Conservation (phyloP, 2,888 invertebrate genomes). For the Sycophila texana region DNA sequence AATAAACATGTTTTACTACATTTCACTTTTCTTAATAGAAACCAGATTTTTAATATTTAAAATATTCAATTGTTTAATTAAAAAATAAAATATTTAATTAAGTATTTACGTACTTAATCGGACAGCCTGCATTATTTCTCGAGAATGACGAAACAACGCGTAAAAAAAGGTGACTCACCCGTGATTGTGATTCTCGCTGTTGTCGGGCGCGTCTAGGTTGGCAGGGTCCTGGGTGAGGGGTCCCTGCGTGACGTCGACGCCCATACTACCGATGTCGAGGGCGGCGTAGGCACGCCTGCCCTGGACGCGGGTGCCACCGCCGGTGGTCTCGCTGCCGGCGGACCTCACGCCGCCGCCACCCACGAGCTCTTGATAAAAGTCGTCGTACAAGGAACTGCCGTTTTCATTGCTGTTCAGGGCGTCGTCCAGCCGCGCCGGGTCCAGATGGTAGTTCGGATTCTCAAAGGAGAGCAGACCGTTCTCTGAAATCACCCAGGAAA, state of each 20-base stretch:
- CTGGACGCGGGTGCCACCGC: conserved; percentile 75
- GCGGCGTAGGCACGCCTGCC: conserved; percentile 81
- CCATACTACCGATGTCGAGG: conserved; percentile 84
- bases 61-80: too few species aligned
- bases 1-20: too few species aligned
- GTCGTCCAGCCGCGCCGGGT: conserved; percentile 86
- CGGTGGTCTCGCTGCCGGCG: conserved; percentile 75
- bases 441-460: conserved; percentile 93
- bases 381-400: conserved; percentile 81
- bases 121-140: too few species aligned
- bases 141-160: not conserved
- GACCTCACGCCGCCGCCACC: conserved; percentile 76
- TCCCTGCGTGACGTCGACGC: conserved; percentile 81
- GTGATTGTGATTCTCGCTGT: conserved; percentile 76
- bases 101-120: too few species aligned
- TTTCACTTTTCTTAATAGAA: too few species aligned
- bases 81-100: too few species aligned
- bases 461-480: conserved; percentile 93
- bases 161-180: conserved; percentile 74
- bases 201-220: conserved; percentile 73
- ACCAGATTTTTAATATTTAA: too few species aligned
- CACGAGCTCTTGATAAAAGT: conserved; percentile 81
- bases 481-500: conserved; percentile 80
- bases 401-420: conserved; percentile 83
- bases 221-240: conserved; percentile 77